Evolutionary conservation across 2,113 vertebrate species (phyloP).

Genomic region (Limnothrissa miodon): DNA sequence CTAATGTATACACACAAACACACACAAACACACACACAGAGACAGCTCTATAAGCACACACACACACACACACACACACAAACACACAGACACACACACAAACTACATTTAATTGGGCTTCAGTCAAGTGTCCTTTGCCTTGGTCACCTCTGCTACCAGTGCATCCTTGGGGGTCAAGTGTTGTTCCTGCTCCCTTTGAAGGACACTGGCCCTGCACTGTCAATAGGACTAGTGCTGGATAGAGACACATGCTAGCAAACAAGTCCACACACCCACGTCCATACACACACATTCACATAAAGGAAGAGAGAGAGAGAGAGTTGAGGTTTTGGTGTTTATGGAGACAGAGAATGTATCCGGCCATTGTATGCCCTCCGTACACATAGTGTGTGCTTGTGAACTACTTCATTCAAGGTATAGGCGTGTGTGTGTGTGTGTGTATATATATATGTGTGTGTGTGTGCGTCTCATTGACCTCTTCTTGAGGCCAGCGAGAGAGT

Average conservation of each 20-base stretch:
- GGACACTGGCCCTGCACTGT: not conserved
- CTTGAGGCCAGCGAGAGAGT: not conserved
- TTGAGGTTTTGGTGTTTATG: too few relatives aligned
- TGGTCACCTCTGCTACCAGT: not conserved
- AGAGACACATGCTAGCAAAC: not conserved
- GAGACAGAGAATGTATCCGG: too few relatives aligned
- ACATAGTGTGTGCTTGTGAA: not conserved
- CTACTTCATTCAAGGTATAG: too few relatives aligned
- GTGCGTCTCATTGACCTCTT: not conserved
- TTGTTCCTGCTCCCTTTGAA: not conserved
- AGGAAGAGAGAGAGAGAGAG: too few relatives aligned
- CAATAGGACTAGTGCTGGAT: not conserved
- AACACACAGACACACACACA: too few relatives aligned
- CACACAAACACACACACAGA: too few relatives aligned
- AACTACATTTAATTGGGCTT: not conserved
- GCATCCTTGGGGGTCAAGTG: not conserved
- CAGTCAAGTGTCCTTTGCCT: not conserved
- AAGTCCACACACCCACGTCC: conserved; percentile 17
- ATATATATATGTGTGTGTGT: conserved; percentile 14
- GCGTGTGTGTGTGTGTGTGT: not conserved
- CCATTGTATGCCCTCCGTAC: too few relatives aligned
- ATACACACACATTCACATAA: conserved; percentile 28
- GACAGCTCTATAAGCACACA: too few relatives aligned
- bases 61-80: too few relatives aligned
- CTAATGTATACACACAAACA: too few relatives aligned